These are phyloP conservation scores for Tetrapedia diversipes DNA, from an alignment of 2,888 invertebrate genomes.

Conservation along the genomic window DNA sequence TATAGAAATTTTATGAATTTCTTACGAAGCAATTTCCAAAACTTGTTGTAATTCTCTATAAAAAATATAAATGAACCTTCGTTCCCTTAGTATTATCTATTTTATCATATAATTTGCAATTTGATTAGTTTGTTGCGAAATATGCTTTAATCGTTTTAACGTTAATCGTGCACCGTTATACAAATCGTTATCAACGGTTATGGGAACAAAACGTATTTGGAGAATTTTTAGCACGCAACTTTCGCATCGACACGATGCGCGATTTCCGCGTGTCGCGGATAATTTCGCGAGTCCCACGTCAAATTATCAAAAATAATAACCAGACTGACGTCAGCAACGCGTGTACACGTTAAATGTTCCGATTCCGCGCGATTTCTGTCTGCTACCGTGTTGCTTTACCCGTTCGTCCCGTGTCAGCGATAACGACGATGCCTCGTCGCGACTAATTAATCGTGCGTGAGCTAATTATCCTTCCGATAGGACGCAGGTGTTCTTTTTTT, in stretches of 20 bases:
- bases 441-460: neutral
- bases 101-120: no score
- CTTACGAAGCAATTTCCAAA: no score
- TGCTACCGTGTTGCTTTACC: slow-evolving; percentile 14
- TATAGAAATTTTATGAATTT: no score
- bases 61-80: no score
- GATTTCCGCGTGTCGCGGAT: slow-evolving; percentile 3
- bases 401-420: neutral
- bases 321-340: slow-evolving; percentile 17
- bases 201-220: neutral
- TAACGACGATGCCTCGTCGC: neutral
- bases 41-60: no score
- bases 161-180: neutral
- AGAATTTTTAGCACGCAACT: neutral
- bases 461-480: slow-evolving; percentile 14
- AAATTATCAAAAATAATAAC: slow-evolving; percentile 39
- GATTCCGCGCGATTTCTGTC: neutral
- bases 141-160: no score
- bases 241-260: slow-evolving; percentile 5
- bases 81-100: no score
- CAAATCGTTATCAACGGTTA: neutral
- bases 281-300: neutral
- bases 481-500: no score
- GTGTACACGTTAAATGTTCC: slow-evolving; percentile 3
- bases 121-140: no score